Conservation (phyloP, 30 jellyfish, hydroid and myxozoan genomes). For the Cassiopea andromeda region DNA sequence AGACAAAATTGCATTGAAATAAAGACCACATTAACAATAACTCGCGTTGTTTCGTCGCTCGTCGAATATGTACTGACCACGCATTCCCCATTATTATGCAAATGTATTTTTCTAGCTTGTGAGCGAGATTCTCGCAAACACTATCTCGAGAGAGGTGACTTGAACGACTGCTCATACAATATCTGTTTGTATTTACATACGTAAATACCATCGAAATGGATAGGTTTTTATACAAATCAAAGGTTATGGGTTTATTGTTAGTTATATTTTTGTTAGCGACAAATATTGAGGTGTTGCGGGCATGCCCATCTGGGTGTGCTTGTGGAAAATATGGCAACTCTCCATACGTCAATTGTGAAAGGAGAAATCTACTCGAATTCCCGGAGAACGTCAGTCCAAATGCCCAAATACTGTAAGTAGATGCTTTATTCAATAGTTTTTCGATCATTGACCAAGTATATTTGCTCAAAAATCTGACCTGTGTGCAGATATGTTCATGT, state of each 20-base stretch:
- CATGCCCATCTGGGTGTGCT: slow-evolving; percentile 52
- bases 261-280: slow-evolving; percentile 2
- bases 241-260: background rate
- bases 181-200: background rate
- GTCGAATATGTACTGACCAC: slow-evolving; percentile 45
- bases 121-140: slow-evolving; percentile 1
- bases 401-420: slow-evolving; percentile 47
- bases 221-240: background rate
- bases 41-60: slow-evolving; percentile 4
- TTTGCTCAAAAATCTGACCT: background rate
- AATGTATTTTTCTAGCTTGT: slow-evolving; percentile 26
- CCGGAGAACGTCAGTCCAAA: slow-evolving; percentile 38
- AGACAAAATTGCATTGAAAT: slow-evolving; percentile 33
- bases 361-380: slow-evolving; percentile 30
- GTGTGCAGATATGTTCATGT: background rate
- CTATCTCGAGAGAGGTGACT: slow-evolving; percentile 11
- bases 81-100: slow-evolving; percentile 51
- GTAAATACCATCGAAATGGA: background rate
- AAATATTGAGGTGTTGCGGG: slow-evolving; percentile 12
- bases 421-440: background rate
- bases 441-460: background rate
- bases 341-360: slow-evolving; percentile 45
- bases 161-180: background rate
- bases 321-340: slow-evolving; percentile 8
- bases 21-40: slow-evolving; percentile 24